Base-by-base conservation (phyloP, 2,797 vertebrate species). In the Sebastiscus albofasciatus region DNA sequence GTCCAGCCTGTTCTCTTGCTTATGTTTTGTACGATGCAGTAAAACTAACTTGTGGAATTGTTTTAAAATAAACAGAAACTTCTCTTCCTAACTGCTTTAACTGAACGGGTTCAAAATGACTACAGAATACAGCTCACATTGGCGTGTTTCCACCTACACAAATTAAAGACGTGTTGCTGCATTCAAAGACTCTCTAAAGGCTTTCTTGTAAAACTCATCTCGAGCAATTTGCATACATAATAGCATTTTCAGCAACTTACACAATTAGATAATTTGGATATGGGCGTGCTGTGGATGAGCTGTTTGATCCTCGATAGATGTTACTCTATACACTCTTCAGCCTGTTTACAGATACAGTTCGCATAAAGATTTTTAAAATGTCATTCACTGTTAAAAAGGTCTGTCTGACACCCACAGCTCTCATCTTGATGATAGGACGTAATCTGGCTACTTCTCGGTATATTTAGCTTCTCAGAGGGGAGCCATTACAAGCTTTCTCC, bases 381-480 rank as follows among this genome's bases (percentile, higher is more conserved):
- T 54, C 42, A 24, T 81, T 59, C 27, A 58, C 18, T 31, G 26
- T 49, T 33, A 34, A 54, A 60, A 85, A 54, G 49, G 79, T 71
- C 72, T 73, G 55, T 60, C 36, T 85, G 84, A 84, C 75, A 83
- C 67, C 56, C 54, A 27, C 65, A 62, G 77, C 75, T 80, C 60
- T 78, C 56, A 64, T 85, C 71, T 81, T 74, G 78, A 86, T 83
- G 64, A 72, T 55, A 55, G 73, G 71, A 84, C 72, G 74, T 80
- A 83, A 89, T 90, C 81, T 70, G 73, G 64, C 82, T 77, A 70
- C 80, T 90, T 82, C 75, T 70, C 2, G 8, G 76, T 83, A 87
- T 84, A 83, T 82, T 92, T 89, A 87, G 80, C 79, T 78, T 81
- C 88, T 91, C 85, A 74, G 80, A 75, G 76, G 79, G 77, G 76